Conservation (phyloP, 2,113 vertebrate species). For the Dermatemys mawii region DNA sequence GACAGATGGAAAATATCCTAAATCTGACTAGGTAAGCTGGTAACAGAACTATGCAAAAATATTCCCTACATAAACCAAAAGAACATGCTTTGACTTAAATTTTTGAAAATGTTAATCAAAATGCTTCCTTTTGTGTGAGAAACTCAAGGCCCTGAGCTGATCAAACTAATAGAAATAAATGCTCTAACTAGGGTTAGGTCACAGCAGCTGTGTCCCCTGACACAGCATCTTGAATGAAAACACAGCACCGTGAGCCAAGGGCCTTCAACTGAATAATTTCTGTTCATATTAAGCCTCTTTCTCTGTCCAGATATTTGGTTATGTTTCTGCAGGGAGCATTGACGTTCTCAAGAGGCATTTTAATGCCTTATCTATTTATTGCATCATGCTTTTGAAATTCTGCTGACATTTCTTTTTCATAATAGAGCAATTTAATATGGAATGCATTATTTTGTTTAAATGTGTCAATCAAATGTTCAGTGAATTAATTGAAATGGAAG, state of each 20-base stretch:
- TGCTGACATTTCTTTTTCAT: neutral
- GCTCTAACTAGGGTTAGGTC: neutral
- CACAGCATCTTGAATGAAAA: neutral
- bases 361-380: neutral
- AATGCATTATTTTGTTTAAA: neutral
- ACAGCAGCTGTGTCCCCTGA: neutral
- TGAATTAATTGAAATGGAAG: neutral
- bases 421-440: neutral
- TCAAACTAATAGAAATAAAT: neutral
- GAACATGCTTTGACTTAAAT: too few relatives aligned
- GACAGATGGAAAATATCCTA: neutral
- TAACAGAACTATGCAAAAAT: neutral
- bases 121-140: neutral
- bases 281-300: neutral
- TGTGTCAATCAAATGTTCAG: constrained; percentile 5
- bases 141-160: neutral
- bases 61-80: neutral
- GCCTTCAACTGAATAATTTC: neutral
- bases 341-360: neutral
- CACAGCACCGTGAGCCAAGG: neutral
- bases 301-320: neutral
- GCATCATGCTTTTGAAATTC: neutral
- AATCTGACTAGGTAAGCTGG: neutral
- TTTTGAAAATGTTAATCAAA: neutral
- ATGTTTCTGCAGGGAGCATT: neutral